phyloP scores from a whole-genome alignment of 2,888 invertebrate species.

The Calameuta filiformis region DNA sequence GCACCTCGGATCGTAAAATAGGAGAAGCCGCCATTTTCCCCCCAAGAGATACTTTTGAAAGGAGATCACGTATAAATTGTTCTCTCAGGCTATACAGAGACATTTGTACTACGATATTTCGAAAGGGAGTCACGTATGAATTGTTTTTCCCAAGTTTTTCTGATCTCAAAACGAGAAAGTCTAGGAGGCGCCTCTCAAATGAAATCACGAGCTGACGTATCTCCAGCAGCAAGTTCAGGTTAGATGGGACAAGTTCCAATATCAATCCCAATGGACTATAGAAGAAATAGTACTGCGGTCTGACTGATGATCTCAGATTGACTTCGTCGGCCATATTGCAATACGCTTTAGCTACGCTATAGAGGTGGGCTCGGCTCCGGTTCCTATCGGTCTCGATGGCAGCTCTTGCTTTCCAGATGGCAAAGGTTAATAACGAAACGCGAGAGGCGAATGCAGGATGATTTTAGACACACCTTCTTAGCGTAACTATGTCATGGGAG shows the following conservation, averaged over 20 bases:
- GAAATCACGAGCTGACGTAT: not conserved
- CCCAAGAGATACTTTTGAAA: not conserved
- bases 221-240: not conserved
- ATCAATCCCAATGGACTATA: not conserved
- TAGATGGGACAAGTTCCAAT: not conserved
- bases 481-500: constrained; percentile 63
- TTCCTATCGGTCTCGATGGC: constrained; percentile 1
- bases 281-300: not conserved
- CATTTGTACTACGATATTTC: not conserved
- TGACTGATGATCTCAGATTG: not conserved
- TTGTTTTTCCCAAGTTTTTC: not conserved
- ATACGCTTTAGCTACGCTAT: not conserved
- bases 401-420: constrained; percentile 21
- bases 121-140: not conserved
- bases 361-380: not conserved
- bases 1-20: not conserved
- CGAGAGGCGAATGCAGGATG: not conserved
- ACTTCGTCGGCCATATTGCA: not conserved
- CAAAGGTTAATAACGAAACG: constrained; percentile 31
- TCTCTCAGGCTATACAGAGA: not conserved
- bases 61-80: not conserved
- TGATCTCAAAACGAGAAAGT: not conserved
- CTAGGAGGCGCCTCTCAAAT: not conserved
- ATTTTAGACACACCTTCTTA: constrained; percentile 50
- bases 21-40: not conserved